Percentiles rank a stretch among this genome's conserved stretches.
phyloP scores from a whole-genome alignment of 2,797 vertebrate genomes.

The Enteromius anoplus region DNA sequence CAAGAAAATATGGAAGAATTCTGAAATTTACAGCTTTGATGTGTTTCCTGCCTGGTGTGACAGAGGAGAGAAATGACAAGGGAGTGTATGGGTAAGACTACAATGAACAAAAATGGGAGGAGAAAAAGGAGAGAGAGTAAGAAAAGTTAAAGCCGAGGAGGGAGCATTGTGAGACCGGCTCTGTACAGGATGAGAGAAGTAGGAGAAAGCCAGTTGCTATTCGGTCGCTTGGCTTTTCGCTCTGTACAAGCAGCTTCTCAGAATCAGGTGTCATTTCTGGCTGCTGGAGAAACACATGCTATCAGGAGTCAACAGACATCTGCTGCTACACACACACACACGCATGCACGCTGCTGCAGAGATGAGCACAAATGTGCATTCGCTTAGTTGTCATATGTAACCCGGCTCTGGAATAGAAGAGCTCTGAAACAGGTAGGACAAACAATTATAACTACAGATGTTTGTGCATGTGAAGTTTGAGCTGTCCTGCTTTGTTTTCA shows the following conservation, averaged over 20 bases:
- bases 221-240: conserved; percentile 41
- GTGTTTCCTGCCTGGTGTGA: conserved; percentile 40
- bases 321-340: conserved; percentile 37
- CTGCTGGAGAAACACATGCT: conserved; percentile 55
- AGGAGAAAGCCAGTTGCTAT: conserved; percentile 47
- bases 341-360: conserved; percentile 40
- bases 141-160: conserved; percentile 11
- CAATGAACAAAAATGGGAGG: conserved; percentile 34
- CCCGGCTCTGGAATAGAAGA: conserved; percentile 52
- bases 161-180: conserved; percentile 26
- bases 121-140: conserved; percentile 34
- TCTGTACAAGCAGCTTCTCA: conserved; percentile 57
- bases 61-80: conserved; percentile 36
- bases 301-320: conserved; percentile 64
- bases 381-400: conserved; percentile 48
- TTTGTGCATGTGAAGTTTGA: background rate
- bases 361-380: conserved; percentile 52
- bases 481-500: background rate
- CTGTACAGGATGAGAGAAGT: conserved; percentile 22
- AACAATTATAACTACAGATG: conserved; percentile 12
- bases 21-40: conserved; percentile 51
- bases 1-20: conserved; percentile 38
- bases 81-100: conserved; percentile 2
- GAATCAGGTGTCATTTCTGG: conserved; percentile 64
- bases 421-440: conserved; percentile 57